Base-by-base conservation (phyloP, 2,113 vertebrate genomes). In the Pachyramphus minor region DNA sequence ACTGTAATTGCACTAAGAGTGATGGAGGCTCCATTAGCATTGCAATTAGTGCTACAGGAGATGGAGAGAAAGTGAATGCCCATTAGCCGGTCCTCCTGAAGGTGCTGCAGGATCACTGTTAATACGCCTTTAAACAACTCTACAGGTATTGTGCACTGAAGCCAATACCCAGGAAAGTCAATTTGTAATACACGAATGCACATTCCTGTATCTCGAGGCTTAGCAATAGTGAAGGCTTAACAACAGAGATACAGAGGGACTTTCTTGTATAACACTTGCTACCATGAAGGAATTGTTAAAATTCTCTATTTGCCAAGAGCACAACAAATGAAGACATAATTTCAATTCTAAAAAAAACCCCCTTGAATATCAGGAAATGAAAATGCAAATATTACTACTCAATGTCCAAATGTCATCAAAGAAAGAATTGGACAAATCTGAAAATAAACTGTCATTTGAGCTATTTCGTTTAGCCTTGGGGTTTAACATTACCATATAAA, bases 401-500 rank as follows among this genome's bases (percentile, higher is more conserved):
- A 52, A 75, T 72, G 88, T 90, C 73, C 68, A 93, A 87, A 87
- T 44, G 73, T 64, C 80, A 88, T 67, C 84, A 81, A 87, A 92
- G 72, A 74, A 94, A 76, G 72, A 94, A 60, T 1, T 68, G 68
- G 85, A 84, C 35, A 80, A 60, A 86, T 67, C 68, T 90, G 49
- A 90, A 92, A 93, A 94, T 72, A 78, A 96, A 78, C 73, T 93
- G 68, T 72, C 60, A 78, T 64, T 84, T 81, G 73, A 96, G 73
- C 73, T 84, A 45, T 62, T 94, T 91, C 78, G 3, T 11, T 95
- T 87, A 75, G 91, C 91, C 52, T 76, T 33, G 24, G 76, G 90
- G 76, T 60, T 86, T 75, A 86, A 64, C 49, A 75, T 90, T 94
- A 90, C 73, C 93, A 96, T 84, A 91, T 75, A 88, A 95, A 96